phyloP scores from a whole-genome alignment of 1,140 invertebrate species.

The Frieseomelitta varia region DNA sequence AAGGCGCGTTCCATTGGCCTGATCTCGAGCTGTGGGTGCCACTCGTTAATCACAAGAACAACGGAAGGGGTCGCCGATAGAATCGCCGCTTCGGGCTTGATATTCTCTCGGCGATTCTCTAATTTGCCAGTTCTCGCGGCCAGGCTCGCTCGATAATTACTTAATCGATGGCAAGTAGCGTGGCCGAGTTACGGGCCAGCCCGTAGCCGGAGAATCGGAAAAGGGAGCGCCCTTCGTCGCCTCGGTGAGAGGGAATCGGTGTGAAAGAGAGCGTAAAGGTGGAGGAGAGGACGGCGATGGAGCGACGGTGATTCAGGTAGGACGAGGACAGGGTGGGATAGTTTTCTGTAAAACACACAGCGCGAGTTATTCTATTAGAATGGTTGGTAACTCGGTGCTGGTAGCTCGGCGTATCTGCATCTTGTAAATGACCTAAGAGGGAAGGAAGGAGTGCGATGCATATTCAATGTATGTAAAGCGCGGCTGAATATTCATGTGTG shows the following conservation, averaged over 20 bases:
- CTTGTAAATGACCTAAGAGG: conserved; percentile 81
- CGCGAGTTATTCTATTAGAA: conserved; percentile 76
- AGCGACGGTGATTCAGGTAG: background rate
- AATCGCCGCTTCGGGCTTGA: conserved; percentile 31
- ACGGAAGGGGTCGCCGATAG: conserved; percentile 40
- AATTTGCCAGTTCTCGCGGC: conserved; percentile 60
- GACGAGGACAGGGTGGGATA: conserved; percentile 42
- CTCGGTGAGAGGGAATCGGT: background rate
- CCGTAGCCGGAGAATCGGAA: conserved; percentile 13
- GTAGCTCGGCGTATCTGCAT: conserved; percentile 75
- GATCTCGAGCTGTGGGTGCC: background rate
- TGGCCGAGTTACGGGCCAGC: conserved; percentile 18
- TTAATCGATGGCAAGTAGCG: conserved; percentile 71
- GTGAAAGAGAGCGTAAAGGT: background rate
- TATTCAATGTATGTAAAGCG: conserved; percentile 81
- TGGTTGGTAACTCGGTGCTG: conserved; percentile 62
- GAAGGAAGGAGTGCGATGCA: conserved; percentile 79
- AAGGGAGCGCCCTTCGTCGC: background rate
- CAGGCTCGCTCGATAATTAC: conserved; percentile 68
- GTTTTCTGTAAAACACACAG: conserved; percentile 68
- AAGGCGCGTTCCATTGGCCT: background rate
- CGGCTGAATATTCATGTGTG: conserved; percentile 80
- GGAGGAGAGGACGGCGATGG: background rate
- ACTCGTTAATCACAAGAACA: conserved; percentile 44
- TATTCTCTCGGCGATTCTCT: conserved; percentile 52